Evolutionary conservation across 1,140 invertebrate species (phyloP), one percentile per base, ranked within the genome.

Genomic region (Xylocopa sonorina): DNA sequence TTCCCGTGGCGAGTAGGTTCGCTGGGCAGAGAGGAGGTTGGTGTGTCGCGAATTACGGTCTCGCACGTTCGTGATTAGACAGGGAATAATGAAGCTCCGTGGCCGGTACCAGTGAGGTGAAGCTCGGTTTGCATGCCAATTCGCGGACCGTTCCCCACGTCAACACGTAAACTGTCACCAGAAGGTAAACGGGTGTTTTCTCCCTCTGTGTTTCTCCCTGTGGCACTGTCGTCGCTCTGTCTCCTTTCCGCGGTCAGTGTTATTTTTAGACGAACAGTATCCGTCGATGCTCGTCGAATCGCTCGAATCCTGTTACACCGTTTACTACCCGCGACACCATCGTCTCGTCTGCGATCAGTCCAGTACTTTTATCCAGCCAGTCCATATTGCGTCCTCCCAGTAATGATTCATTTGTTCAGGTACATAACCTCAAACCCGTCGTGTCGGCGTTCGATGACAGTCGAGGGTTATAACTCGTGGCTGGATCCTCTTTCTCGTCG

Each of bases 181-280:
- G 48, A 63, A 85, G 84, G 84, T 86, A 85, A 83, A 81, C 69
- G 46, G 66, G 64, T 50, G 29, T 53, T 77, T 43, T 72, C 34
- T n/a, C 66, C 34, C n/a, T 27, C 41, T 55, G 51, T 60, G 18
- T 51, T 38, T 58, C 50, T 62, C 14, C 24, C 29, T 50, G 12
- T 71, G 32, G 21, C 29, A 24, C 68, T 62, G 32, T 51, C 51
- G 9, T 63, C 58, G 27, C 55, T 58, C 43, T 55, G 10, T 62
- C 60, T 73, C 46, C 55, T 34, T 63, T 57, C 51, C 29, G 38
- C 51, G 55, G 34, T 51, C 67, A 24, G 27, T 38, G 58, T 66
- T 80, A 80, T 80, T 74, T 80, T 50, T 80, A 75, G 78, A 57
- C 38, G 7, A 50, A 5, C 43, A n/a, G 16, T 41, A 18, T 32